Percentiles rank a stretch among this genome's conserved stretches.
Conservation (phyloP, 2,888 invertebrate species). For the Octodonta nipae region DNA sequence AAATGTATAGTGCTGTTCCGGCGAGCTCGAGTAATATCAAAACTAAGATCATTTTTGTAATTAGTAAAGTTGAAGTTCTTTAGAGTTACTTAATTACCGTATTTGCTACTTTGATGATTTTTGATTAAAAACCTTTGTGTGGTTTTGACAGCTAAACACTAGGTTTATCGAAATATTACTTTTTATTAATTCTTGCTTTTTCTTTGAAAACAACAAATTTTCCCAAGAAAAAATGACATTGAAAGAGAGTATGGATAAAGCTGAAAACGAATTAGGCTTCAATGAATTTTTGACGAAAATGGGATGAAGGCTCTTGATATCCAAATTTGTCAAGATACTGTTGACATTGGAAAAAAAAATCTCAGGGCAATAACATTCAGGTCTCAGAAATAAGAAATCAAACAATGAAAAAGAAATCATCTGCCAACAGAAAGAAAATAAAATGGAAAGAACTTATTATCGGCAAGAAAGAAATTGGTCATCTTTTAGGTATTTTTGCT, state of each 20-base stretch:
- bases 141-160: neutral
- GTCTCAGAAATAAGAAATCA: neutral
- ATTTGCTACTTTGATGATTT: neutral
- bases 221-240: neutral
- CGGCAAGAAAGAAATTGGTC: slow-evolving; percentile 1
- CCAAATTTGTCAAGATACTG: neutral
- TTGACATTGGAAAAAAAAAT: neutral
- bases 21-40: slow-evolving; percentile 1
- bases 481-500: neutral
- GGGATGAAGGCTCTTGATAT: neutral
- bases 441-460: neutral
- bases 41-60: neutral
- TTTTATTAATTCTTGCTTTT: neutral
- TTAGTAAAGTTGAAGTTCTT: slow-evolving; percentile 1
- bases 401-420: neutral
- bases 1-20: neutral
- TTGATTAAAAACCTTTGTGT: slow-evolving; percentile 1
- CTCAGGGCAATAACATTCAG: neutral
- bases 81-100: neutral
- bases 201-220: neutral
- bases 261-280: neutral
- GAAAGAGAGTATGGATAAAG: neutral
- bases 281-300: slow-evolving; percentile 1
- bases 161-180: neutral
- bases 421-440: slow-evolving; percentile 1